These are phyloP conservation scores for Notarius lentiginosus DNA, from an alignment of 2,113 vertebrate genomes.

Conservation along the genomic window DNA sequence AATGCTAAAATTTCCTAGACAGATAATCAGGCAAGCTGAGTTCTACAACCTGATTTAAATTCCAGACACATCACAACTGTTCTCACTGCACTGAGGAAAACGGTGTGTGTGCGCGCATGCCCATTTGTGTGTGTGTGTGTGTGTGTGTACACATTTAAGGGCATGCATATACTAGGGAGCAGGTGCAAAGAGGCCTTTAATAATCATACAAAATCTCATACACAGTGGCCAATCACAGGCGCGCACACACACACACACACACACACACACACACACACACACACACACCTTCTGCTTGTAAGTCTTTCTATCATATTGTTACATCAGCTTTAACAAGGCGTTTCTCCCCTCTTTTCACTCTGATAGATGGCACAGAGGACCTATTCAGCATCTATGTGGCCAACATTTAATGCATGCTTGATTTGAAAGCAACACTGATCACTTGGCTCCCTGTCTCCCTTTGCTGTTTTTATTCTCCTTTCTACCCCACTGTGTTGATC, in stretches of 20 bases:
- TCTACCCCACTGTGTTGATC: slow-evolving; percentile 17
- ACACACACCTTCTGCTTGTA: background rate
- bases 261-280: background rate
- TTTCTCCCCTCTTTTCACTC: slow-evolving; percentile 17
- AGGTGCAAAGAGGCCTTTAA: slow-evolving; percentile 40
- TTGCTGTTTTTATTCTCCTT: slow-evolving; percentile 19
- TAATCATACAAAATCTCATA: slow-evolving; percentile 29
- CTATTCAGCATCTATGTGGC: slow-evolving; percentile 11
- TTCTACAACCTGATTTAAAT: slow-evolving; percentile 54
- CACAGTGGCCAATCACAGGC: slow-evolving; percentile 11
- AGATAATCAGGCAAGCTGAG: slow-evolving; percentile 57
- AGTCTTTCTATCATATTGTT: slow-evolving; percentile 7
- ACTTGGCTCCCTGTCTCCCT: slow-evolving; percentile 19
- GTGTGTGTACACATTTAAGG: background rate
- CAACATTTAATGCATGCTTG: slow-evolving; percentile 4
- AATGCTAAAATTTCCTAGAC: slow-evolving; percentile 56
- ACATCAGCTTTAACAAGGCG: slow-evolving; percentile 23
- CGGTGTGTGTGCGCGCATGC: background rate
- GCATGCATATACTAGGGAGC: slow-evolving; percentile 14
- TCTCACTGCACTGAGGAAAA: slow-evolving; percentile 39
- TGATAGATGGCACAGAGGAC: slow-evolving; percentile 23
- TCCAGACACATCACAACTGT: slow-evolving; percentile 45
- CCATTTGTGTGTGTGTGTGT: slow-evolving; percentile 3
- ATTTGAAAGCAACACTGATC: slow-evolving; percentile 25
- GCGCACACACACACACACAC: background rate